Evolutionary conservation across 2,113 vertebrate species (phyloP), one percentile per base, ranked within the genome.

Genomic region (Pheucticus melanocephalus): DNA sequence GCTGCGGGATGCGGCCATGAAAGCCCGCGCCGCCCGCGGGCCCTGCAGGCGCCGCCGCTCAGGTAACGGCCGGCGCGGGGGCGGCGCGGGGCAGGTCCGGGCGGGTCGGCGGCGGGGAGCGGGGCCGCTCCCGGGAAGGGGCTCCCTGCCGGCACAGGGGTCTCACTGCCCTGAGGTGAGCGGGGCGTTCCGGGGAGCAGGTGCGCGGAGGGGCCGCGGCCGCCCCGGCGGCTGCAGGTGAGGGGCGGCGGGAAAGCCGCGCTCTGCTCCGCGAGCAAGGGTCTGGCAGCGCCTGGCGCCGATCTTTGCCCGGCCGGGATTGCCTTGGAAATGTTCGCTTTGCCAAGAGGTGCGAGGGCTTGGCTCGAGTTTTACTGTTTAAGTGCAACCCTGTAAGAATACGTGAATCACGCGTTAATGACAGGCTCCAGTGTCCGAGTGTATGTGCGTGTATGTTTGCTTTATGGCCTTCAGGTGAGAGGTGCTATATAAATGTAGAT

Each of bases 61-160:
- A 95, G 94, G 94, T 95, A 94, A 95, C 86, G 88, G 84, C 37
- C 45, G 59, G 51, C 19, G 72, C 60, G 76, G 68, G 80, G 80
- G 80, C 68, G 81, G 81, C 19, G 3, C 31, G n/a, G 59, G 72
- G 33, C 12, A 15, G 45, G 54, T 3, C 42, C 16, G 9, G 24
- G 28, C 28, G 61, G 39, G 37, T 4, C 15, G 42, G 51, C 31
- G 25, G 35, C 37, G 17, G 15, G 63, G 10, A 42, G 53, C 27
- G 42, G 44, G 17, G 50, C 42, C 18, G 48, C 65, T 31, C 10
- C 7, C 42, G 56, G 77, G 15, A 25, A 31, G 72, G 45, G 45
- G 45, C 33, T 78, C 33, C 28, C 18, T 33, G n/a, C 39, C 7
- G 22, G 45, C 64, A 6, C 7, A 9, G 47, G 37, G 45, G 21